Percentiles rank a stretch among this genome's conserved stretches.
phyloP scores from a whole-genome alignment of 2,113 vertebrate species.

The Salvator merianae region DNA sequence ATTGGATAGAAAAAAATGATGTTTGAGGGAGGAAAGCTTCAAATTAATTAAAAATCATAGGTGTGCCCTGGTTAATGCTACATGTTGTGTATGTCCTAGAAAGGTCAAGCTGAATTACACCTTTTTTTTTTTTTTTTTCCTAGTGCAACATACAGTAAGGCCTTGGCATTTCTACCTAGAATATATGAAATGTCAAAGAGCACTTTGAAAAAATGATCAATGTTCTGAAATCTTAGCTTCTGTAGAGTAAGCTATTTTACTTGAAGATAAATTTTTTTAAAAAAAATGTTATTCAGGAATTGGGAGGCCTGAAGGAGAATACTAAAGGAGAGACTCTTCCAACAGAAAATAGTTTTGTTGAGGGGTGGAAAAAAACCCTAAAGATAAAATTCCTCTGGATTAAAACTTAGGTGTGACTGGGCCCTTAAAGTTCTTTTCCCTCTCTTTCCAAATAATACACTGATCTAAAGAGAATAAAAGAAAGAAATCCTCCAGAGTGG shows the following conservation, averaged over 20 bases:
- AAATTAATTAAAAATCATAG: conserved; percentile 29
- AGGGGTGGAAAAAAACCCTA: too few species aligned
- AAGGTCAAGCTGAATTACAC: conserved; percentile 24
- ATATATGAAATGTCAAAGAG: conserved; percentile 36
- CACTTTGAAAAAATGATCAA: background rate
- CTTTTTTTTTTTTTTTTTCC: background rate
- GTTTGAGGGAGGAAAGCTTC: conserved; percentile 8
- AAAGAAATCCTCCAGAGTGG: too few species aligned
- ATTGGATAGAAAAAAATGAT: background rate
- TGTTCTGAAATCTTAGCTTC: background rate
- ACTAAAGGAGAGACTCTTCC: background rate
- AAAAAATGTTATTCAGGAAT: conserved; percentile 24
- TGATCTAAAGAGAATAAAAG: too few species aligned
- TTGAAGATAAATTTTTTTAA: conserved; percentile 16
- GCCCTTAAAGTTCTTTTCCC: too few species aligned
- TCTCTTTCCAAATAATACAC: too few species aligned
- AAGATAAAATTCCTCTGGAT: background rate
- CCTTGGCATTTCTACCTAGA: conserved; percentile 2
- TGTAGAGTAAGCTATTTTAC: conserved; percentile 13
- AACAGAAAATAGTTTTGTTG: background rate
- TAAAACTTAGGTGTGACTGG: too few species aligned
- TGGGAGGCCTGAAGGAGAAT: background rate
- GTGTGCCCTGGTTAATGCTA: background rate
- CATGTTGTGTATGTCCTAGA: conserved; percentile 22
- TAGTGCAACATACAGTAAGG: background rate